Evolutionary conservation across 2,113 vertebrate genomes (phyloP), one percentile per base, ranked within the genome.

Genomic region (Saccopteryx leptura): DNA sequence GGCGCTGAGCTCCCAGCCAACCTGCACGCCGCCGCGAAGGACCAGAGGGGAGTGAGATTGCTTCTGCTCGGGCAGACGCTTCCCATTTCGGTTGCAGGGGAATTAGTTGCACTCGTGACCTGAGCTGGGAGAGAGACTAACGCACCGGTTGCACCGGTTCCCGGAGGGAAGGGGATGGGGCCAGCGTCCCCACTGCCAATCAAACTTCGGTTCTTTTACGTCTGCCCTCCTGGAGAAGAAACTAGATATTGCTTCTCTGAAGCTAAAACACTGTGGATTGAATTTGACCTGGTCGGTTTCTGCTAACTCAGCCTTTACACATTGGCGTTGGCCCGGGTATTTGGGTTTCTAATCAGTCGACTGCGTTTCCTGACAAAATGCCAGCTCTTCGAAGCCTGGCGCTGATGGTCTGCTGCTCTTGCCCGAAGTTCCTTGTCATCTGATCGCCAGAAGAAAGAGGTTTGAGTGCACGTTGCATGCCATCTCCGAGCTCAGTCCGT

Each of bases 41-140:
- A 65, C 78, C 95, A n/a, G 56, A 95, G 50, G 46, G 23, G 26
- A 88, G 60, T 0, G 4, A 94, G 92, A 96, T 91, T 93, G 95
- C 85, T 95, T 97, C 84, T 94, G 76, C 81, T 92, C 63, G 28
- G 72, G 15, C 46, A 86, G 96, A 81, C 52, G 76, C 68, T 88
- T 94, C 80, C 88, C 63, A 92, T 94, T 91, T 96, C 86, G 84
- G 65, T 95, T 91, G 71, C 52, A 89, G 48, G 82, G 14, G 31
- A 94, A 95, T 88, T 46, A 88, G 93, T 81, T 92, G 88, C 39
- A 91, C 86, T 83, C 72, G n/a, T 75, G 93, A 95, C 69, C 68
- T 12, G 19, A 90, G 23, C 68, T 63, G 5, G 19, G 63, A 86
- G 76, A 71, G 74, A 48, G 89, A 93, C 31, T 58, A 74, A 76